phyloP scores from a whole-genome alignment of 2,113 vertebrate genomes.

The Porphyrio hochstetteri region DNA sequence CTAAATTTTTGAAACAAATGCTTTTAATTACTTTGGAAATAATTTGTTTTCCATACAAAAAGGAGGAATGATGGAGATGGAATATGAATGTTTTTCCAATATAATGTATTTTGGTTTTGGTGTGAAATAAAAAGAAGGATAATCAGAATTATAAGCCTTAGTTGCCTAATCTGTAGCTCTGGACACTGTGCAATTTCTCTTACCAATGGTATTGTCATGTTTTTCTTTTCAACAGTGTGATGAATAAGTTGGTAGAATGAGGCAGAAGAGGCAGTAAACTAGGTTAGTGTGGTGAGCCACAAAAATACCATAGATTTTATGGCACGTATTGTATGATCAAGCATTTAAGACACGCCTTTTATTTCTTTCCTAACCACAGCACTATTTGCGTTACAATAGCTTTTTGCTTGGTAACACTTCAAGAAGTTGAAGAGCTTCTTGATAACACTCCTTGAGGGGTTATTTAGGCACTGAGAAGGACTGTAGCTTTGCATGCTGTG shows the following conservation, averaged over 20 bases:
- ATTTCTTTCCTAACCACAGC: background rate
- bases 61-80: background rate
- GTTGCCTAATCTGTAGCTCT: background rate
- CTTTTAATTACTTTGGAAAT: background rate
- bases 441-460: no score
- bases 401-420: conserved; percentile 30
- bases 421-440: conserved; percentile 29
- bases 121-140: background rate
- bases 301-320: conserved; percentile 51
- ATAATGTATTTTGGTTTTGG: background rate
- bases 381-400: conserved; percentile 30
- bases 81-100: background rate
- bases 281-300: conserved; percentile 42
- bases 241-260: background rate
- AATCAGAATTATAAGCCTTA: background rate
- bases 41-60: fast-evolving
- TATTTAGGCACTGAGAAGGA: background rate
- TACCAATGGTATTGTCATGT: background rate
- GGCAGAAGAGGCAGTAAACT: conserved; percentile 23
- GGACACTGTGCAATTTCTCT: background rate
- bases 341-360: conserved; percentile 22
- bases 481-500: background rate
- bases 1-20: background rate
- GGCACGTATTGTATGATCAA: conserved; percentile 10
- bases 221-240: conserved; percentile 12